Conservation (phyloP, 2,113 vertebrate species). For the Alouatta palliata region DNA sequence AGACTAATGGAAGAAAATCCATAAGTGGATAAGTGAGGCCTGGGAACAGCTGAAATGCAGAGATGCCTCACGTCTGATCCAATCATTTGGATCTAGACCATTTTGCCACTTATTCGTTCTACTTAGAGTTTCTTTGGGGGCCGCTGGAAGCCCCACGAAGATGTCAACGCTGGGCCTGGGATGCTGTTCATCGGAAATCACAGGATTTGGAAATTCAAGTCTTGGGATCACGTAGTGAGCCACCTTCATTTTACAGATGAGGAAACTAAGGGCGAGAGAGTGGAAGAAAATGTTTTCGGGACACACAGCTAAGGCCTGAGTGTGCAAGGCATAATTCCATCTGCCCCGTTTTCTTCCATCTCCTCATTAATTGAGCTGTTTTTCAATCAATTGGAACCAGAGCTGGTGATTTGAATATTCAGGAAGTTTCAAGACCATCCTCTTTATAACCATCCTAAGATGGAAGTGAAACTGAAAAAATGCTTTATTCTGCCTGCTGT, state of each 20-base stretch:
- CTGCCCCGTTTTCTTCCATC: not conserved
- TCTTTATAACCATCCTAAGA: not conserved
- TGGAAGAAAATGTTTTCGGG: not conserved
- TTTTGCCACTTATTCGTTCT: fast-evolving
- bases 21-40: not conserved
- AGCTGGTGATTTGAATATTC: constrained; percentile 11
- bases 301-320: not conserved
- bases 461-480: not conserved
- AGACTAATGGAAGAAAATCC: not conserved
- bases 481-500: not conserved
- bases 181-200: not conserved
- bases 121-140: not conserved
- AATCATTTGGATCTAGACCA: not conserved
- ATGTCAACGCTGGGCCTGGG: not conserved
- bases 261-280: not conserved
- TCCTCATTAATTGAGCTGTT: not conserved
- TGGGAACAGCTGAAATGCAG: no score
- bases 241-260: not conserved
- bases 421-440: not conserved
- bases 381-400: not conserved
- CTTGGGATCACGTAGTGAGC: not conserved
- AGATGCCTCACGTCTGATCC: not conserved
- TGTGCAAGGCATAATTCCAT: not conserved
- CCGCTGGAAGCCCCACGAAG: not conserved
- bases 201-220: not conserved